Base-by-base conservation (phyloP, 2,888 invertebrate genomes). In the Cheilosia grossa region DNA sequence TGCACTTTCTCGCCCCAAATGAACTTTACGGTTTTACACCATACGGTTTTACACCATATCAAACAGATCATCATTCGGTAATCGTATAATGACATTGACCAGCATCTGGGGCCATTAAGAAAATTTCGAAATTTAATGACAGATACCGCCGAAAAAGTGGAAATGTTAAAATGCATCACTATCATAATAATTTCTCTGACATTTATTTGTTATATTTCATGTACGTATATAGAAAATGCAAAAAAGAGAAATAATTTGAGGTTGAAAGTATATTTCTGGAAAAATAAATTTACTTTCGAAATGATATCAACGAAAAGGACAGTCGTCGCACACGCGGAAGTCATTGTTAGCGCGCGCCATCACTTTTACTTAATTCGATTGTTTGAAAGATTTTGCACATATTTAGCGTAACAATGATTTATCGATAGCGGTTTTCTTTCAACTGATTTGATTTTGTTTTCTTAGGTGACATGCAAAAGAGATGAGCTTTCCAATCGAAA, bases 341-440 rank as follows among this genome's bases (percentile, higher is more conserved):
- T 24, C 37, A 40, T 51, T 19, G 40, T 37, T 9, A 42, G 56
- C 27, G 6, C 37, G 44, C 17, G 19, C 24, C 24, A 40, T 5
- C 15, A 75, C 75, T 75, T 75, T 75, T 75, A 75, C 75, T 67
- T 67, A 15, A 30, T 54, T 30, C 40, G 56, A 51, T 67, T 51
- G 42, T 75, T 51, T 42, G 37, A 58, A 47, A 58, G n/a, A 70
- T 58, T 49, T 58, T 17, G 56, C 69, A 44, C 33, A 56, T 47
- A 17, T 69, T 47, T 56, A 33, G 56, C 19, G 47, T 37, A n/a
- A 69, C 47, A 47, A 70, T 70, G 49, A 58, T 47, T 70, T 70
- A 58, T 58, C 49, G 17, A 47, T 24, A 33, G 30, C 27, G 24
- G 10, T 33, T 54, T 58, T 70, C 17, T 21, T 24, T 33, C 58